Evolutionary conservation across 2,113 vertebrate species (phyloP).

Genomic region (Genyomyrus donnyi): DNA sequence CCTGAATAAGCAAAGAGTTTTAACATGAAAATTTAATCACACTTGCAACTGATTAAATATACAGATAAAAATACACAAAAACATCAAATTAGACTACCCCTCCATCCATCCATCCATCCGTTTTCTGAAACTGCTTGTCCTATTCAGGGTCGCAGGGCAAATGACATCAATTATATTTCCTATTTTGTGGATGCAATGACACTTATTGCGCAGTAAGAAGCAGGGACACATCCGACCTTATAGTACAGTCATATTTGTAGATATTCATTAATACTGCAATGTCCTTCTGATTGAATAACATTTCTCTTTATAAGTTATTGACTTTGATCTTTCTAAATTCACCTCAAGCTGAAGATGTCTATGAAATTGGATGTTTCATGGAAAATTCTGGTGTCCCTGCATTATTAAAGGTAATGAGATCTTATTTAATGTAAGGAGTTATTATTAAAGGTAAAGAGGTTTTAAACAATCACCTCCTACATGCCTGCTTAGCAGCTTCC

Average conservation of each 20-base stretch:
- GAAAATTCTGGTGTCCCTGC: not conserved
- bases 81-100: not conserved
- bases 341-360: not conserved
- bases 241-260: not conserved
- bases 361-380: not conserved
- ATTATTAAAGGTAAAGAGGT: not conserved
- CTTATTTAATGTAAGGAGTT: not conserved
- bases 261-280: not conserved
- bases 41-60: not conserved
- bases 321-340: not conserved
- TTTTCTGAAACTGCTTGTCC: not conserved
- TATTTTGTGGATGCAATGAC: not conserved
- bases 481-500: not conserved
- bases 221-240: not conserved
- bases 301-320: not conserved
- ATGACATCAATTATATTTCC: not conserved
- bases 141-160: not conserved
- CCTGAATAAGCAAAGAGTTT: not conserved
- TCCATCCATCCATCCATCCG: not conserved
- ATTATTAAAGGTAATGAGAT: not conserved
- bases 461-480: not conserved
- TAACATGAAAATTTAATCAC: not conserved
- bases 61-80: not conserved
- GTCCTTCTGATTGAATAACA: not conserved
- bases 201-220: not conserved